Evolutionary conservation across 2,888 invertebrate genomes (phyloP).

Genomic region (Campopleginae sp.): DNA sequence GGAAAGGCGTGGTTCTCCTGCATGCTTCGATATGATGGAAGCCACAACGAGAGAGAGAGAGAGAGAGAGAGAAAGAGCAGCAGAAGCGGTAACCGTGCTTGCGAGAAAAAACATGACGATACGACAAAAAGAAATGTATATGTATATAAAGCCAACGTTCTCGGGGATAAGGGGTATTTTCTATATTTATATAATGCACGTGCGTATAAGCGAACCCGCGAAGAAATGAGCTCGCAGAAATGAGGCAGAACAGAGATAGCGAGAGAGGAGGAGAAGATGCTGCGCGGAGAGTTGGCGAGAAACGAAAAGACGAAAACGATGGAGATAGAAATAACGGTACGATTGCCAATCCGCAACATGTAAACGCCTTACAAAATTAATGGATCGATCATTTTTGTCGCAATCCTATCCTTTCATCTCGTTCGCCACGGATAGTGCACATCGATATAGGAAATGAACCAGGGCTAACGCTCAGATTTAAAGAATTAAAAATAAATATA

Average conservation of each 20-base stretch:
- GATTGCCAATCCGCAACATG: slow-evolving; percentile 13
- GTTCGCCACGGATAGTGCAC: not conserved
- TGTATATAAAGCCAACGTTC: slow-evolving; percentile 67
- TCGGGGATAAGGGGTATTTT: slow-evolving; percentile 37
- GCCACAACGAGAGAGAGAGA: slow-evolving; percentile 74
- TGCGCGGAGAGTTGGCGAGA: not conserved
- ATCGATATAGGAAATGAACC: slow-evolving; percentile 17
- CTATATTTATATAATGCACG: slow-evolving; percentile 62
- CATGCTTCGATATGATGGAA: slow-evolving; percentile 80
- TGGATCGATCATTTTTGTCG: slow-evolving; percentile 29
- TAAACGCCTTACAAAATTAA: slow-evolving; percentile 25
- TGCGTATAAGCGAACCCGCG: slow-evolving; percentile 37
- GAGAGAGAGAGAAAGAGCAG: not conserved
- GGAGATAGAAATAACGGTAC: slow-evolving; percentile 44
- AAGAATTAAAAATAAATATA: not conserved
- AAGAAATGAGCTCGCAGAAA: slow-evolving; percentile 43
- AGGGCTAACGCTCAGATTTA: not conserved
- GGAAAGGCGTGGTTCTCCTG: slow-evolving; percentile 80
- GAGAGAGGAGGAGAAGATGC: not conserved
- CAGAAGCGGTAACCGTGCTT: slow-evolving; percentile 44
- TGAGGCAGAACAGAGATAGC: not conserved
- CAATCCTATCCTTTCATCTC: slow-evolving; percentile 12
- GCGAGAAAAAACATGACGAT: slow-evolving; percentile 56
- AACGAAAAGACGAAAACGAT: slow-evolving; percentile 21
- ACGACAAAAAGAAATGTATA: slow-evolving; percentile 66